A percentile compares a stretch with the other conserved stretches of the same genome.
These are phyloP conservation scores for Gymnocephalus cernua DNA, from an alignment of 2,113 vertebrate species.

Conservation along the genomic window DNA sequence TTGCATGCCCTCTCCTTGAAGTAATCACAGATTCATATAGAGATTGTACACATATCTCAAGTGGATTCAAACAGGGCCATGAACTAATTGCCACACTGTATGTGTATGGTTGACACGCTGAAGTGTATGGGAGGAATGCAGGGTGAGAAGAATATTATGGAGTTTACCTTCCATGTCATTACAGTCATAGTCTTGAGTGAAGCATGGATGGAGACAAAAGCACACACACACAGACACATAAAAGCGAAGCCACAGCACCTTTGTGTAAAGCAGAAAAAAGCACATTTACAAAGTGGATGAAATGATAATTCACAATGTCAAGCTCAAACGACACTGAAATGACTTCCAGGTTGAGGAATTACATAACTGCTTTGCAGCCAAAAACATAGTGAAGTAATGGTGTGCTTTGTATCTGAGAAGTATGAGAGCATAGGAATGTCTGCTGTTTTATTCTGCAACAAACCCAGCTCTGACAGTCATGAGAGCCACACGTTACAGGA, in stretches of 20 bases:
- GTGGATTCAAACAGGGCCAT: conserved; percentile 69
- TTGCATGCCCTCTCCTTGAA: conserved; percentile 74
- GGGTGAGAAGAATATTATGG: conserved; percentile 69
- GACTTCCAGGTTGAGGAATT: conserved; percentile 46
- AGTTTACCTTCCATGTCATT: conserved; percentile 86
- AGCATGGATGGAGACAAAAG: conserved; percentile 85
- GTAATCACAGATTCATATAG: conserved; percentile 55
- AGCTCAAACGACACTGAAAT: conserved; percentile 49
- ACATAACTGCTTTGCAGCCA: conserved; percentile 37
- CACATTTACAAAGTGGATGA: conserved; percentile 62
- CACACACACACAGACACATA: conserved; percentile 77
- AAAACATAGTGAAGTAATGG: conserved; percentile 41
- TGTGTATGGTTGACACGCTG: conserved; percentile 55
- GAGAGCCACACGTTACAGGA: conserved; percentile 35
- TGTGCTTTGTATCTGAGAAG: conserved; percentile 22
- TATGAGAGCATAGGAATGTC: conserved; percentile 14
- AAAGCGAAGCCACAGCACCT: conserved; percentile 62
- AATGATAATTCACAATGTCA: conserved; percentile 48
- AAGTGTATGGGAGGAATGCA: conserved; percentile 55
- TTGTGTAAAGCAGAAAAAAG: conserved; percentile 58
- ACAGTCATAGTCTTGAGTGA: conserved; percentile 84
- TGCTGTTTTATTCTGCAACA: conserved; percentile 30
- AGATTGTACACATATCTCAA: conserved; percentile 51
- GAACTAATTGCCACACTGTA: conserved; percentile 51
- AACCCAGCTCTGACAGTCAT: conserved; percentile 32